phyloP scores from a whole-genome alignment of 2,113 vertebrate genomes.

The Colius striatus region DNA sequence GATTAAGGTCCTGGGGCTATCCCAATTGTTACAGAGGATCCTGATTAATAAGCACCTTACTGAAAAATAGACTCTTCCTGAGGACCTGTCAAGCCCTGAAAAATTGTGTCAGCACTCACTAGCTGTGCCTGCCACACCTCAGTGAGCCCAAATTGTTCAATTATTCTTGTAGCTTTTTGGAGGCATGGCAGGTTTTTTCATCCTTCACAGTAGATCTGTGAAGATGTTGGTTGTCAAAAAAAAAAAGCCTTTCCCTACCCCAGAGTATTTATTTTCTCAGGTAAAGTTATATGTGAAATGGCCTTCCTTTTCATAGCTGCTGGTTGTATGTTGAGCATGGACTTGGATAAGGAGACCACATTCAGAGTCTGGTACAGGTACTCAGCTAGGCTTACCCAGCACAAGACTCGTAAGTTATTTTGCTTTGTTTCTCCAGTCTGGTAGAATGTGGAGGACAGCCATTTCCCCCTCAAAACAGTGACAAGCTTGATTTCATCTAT shows the following conservation, averaged over 20 bases:
- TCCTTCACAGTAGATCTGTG: neutral
- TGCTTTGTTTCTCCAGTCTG: neutral
- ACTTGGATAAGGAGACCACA: neutral
- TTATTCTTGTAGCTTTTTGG: conserved; percentile 45
- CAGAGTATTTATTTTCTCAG: neutral
- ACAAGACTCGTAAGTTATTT: neutral
- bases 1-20: neutral
- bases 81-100: conserved; percentile 46
- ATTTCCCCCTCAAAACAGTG: neutral
- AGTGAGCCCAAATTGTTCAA: conserved; percentile 48
- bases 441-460: neutral
- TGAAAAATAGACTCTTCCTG: conserved; percentile 15
- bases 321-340: neutral
- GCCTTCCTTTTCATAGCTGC: neutral
- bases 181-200: neutral
- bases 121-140: conserved; percentile 47
- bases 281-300: neutral
- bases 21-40: neutral
- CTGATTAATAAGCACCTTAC: conserved; percentile 36
- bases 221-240: neutral
- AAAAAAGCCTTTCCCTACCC: neutral
- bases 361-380: neutral
- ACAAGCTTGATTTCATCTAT: neutral
- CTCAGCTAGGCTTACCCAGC: neutral
- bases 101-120: conserved; percentile 10